Evolutionary conservation across 2,113 vertebrate species (phyloP).

Genomic region (Platysternon megacephalum): DNA sequence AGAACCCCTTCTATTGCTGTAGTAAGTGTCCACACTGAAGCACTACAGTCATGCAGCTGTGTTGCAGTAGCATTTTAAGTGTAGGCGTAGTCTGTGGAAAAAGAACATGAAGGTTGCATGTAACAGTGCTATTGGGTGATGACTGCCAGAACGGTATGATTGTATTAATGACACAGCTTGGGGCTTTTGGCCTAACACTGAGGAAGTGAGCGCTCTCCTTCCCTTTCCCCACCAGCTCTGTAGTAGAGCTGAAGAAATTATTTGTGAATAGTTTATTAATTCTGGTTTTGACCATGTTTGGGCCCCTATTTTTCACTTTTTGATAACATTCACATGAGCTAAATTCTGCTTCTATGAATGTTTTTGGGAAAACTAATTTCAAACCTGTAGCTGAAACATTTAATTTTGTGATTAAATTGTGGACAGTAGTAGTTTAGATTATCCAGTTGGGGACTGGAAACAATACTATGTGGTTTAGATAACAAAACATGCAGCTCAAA

Average conservation of each 20-base stretch:
- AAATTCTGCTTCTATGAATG: neutral
- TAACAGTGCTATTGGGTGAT: neutral
- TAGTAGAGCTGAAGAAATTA: neutral
- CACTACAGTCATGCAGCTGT: neutral
- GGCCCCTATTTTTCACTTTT: neutral
- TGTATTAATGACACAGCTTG: neutral
- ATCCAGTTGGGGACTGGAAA: conserved; percentile 34
- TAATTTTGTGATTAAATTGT: conserved; percentile 18
- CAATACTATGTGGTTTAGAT: neutral
- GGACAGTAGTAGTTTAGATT: neutral
- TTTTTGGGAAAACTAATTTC: neutral
- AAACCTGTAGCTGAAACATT: neutral
- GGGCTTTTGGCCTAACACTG: neutral
- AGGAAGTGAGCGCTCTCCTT: neutral
- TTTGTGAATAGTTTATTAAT: neutral
- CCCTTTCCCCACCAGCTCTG: neutral
- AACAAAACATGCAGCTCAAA: neutral
- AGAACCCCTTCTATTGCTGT: neutral
- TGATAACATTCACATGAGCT: conserved; percentile 3
- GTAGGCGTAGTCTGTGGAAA: neutral
- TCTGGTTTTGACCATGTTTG: neutral
- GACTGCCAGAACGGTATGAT: neutral
- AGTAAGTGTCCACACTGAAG: neutral
- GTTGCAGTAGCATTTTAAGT: neutral
- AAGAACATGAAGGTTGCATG: neutral